Percentiles rank a stretch among this genome's conserved stretches.
Conservation (phyloP, 2,113 vertebrate genomes). For the Misgurnus anguillicaudatus region DNA sequence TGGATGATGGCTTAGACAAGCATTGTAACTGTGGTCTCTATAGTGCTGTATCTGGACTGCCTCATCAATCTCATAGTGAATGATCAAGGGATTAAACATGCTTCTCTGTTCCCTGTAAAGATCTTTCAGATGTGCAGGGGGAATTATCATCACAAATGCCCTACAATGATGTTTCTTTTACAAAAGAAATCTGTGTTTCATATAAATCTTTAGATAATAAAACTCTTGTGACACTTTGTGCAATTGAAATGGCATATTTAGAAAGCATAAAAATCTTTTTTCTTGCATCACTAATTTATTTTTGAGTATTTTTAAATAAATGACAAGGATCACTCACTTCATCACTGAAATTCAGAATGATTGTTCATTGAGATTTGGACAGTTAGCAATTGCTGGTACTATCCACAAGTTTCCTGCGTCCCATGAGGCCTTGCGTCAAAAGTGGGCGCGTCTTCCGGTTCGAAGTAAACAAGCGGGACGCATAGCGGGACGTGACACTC, state of each 20-base stretch:
- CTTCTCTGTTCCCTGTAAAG: conserved; percentile 51
- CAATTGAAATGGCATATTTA: conserved; percentile 17
- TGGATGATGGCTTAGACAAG: conserved; percentile 37
- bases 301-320: neutral
- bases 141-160: conserved; percentile 55
- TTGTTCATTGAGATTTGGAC: too few species aligned
- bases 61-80: conserved; percentile 55
- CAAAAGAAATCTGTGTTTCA: conserved; percentile 28
- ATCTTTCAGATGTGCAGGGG: conserved; percentile 40
- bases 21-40: conserved; percentile 44
- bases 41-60: conserved; percentile 28
- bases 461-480: too few species aligned
- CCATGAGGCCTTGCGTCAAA: too few species aligned
- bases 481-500: too few species aligned
- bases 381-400: too few species aligned
- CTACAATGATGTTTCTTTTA: too few species aligned
- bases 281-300: neutral
- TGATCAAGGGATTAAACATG: conserved; percentile 43
- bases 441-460: too few species aligned
- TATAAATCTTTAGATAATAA: conserved; percentile 33
- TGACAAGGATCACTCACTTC: neutral
- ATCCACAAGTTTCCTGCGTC: too few species aligned
- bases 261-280: conserved; percentile 9
- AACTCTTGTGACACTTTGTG: conserved; percentile 18
- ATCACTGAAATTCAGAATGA: neutral